A percentile compares a stretch with the other conserved stretches of the same genome.
Evolutionary conservation across 2,113 vertebrate species (phyloP).

Genomic region (Nycticebus coucang): DNA sequence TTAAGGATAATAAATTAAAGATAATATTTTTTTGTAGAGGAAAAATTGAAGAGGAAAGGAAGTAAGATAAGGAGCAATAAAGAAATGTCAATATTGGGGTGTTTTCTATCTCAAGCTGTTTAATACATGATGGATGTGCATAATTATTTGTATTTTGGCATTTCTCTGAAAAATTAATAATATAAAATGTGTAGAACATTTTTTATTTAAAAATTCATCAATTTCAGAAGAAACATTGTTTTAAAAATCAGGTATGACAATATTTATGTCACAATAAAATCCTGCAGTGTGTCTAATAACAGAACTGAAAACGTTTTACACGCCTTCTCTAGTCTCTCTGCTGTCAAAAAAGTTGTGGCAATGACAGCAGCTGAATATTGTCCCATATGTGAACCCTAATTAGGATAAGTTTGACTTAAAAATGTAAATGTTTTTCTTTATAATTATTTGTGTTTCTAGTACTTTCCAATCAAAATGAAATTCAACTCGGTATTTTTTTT

Average conservation of each 20-base stretch:
- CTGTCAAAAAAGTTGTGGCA: not conserved
- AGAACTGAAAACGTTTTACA: not conserved
- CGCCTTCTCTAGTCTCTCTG: not conserved
- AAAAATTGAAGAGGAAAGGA: not conserved
- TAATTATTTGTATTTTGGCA: not conserved
- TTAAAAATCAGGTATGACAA: not conserved
- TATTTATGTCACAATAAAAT: not conserved
- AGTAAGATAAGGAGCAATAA: not conserved
- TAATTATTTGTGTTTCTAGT: not conserved
- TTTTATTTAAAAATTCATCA: not conserved
- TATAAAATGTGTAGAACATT: not conserved
- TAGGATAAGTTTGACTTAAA: constrained; percentile 3
- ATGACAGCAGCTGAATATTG: not conserved
- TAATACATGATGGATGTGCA: not conserved
- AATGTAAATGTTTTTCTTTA: not conserved
- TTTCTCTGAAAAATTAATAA: constrained; percentile 35
- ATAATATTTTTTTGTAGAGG: not conserved
- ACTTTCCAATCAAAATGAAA: constrained; percentile 29
- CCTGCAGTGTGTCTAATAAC: not conserved
- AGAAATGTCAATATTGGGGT: not conserved
- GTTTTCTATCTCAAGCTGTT: not conserved
- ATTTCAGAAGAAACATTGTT: not conserved
- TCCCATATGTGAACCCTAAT: not conserved
- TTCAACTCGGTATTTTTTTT: constrained; percentile 25
- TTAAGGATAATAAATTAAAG: not conserved